Conservation (phyloP, 2,113 vertebrate genomes). For the Actenoides hombroni region DNA sequence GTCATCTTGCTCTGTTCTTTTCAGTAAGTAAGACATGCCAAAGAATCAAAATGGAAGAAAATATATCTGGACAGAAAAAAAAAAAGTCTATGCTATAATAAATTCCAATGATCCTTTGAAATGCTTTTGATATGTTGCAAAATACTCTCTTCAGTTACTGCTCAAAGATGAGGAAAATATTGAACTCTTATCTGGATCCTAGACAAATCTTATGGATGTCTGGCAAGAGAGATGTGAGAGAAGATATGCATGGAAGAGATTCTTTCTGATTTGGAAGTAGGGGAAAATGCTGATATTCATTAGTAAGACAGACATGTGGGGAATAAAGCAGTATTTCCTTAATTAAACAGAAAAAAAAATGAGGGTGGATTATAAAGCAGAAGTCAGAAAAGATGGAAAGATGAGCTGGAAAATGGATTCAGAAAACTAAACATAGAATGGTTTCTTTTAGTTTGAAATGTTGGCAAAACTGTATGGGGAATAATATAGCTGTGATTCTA, state of each 20-base stretch:
- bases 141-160: neutral
- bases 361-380: neutral
- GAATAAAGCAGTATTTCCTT: neutral
- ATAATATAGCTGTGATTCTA: neutral
- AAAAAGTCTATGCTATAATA: neutral
- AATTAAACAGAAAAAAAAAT: neutral
- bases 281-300: neutral
- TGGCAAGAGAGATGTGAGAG: neutral
- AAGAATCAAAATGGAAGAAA: neutral
- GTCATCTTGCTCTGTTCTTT: neutral
- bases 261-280: neutral
- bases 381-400: neutral
- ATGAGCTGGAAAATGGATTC: neutral
- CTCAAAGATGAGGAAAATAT: neutral
- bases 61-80: neutral
- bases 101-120: neutral
- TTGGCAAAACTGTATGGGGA: neutral
- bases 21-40: neutral
- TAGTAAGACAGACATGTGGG: neutral
- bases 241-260: neutral
- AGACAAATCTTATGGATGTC: neutral
- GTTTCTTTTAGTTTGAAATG: neutral
- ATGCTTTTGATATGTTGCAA: neutral
- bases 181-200: neutral
- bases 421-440: neutral